A percentile compares a stretch with the other conserved stretches of the same genome.
Conservation (phyloP, 2,113 vertebrate genomes). For the Lepisosteus osseus region DNA sequence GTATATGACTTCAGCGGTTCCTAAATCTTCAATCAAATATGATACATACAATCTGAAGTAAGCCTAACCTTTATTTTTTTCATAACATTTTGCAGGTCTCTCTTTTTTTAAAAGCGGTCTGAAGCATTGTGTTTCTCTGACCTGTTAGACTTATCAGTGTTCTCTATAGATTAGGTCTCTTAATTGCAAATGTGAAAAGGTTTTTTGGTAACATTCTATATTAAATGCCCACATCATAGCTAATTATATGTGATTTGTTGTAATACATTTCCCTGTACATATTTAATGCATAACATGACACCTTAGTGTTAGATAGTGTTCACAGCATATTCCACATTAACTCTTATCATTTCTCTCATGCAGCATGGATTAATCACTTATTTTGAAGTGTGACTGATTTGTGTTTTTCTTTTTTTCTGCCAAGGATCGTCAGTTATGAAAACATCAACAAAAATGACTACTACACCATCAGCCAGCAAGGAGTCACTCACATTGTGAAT, state of each 20-base stretch:
- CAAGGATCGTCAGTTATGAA: constrained; percentile 63
- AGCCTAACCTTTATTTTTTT: constrained; percentile 23
- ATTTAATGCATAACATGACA: no score
- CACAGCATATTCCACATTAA: no score
- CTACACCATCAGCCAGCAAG: constrained; percentile 62
- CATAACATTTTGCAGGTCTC: no score
- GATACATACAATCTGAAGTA: constrained; percentile 66
- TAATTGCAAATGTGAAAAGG: no score
- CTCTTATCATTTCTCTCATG: no score
- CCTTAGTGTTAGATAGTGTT: no score
- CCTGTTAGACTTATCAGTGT: no score
- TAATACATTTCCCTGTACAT: no score
- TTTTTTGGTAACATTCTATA: neutral
- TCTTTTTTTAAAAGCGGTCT: no score
- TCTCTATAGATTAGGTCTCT: no score
- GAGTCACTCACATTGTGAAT: constrained; percentile 52
- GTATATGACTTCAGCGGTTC: constrained; percentile 61
- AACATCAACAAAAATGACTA: constrained; percentile 65
- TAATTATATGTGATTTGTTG: neutral
- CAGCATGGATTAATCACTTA: no score
- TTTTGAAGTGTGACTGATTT: neutral
- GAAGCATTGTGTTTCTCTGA: no score
- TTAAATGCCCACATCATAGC: neutral
- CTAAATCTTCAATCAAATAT: constrained; percentile 62
- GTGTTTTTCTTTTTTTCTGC: constrained; percentile 21